Evolutionary conservation across 1,140 invertebrate species (phyloP), one percentile per base, ranked within the genome.

Genomic region (Archegozetes longisetosus): DNA sequence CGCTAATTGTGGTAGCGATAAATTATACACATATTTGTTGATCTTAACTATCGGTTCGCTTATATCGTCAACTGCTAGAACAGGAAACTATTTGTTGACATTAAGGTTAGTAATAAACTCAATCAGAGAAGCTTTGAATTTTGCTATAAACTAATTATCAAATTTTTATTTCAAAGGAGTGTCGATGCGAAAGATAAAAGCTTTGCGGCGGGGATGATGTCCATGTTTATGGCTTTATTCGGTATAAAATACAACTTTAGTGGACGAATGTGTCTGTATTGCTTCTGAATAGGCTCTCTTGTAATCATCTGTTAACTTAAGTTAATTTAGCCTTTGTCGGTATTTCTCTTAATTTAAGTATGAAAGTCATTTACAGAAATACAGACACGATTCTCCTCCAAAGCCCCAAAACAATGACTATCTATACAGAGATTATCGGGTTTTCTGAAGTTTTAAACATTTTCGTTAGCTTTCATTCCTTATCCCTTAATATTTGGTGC

Each of bases 401-500:
- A n/a, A n/a, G n/a, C n/a, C n/a, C n/a, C n/a, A n/a, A n/a, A n/a
- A n/a, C n/a, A n/a, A n/a, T n/a, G n/a, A n/a, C n/a, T n/a, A n/a
- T n/a, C n/a, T n/a, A n/a, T n/a, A n/a, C n/a, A n/a, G n/a, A n/a
- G n/a, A n/a, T n/a, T n/a, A n/a, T n/a, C n/a, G n/a, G n/a, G n/a
- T n/a, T n/a, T n/a, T n/a, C n/a, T n/a, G n/a, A n/a, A n/a, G n/a
- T n/a, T n/a, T n/a, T n/a, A n/a, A n/a, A n/a, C n/a, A n/a, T n/a
- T n/a, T n/a, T n/a, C n/a, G n/a, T n/a, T 28, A 71, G 72, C 57
- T 27, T 58, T 58, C 32, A 71, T 71, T 14, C 71, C 71, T 1
- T 68, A 69, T 50, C 71, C 71, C 6, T 14, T 72, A 9, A 58
- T 73, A 20, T 70, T 70, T 55, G 70, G 69, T 23, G 59, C 64